Evolutionary conservation across 2,113 vertebrate genomes (phyloP), one percentile per base, ranked within the genome.

Genomic region (Guaruba guarouba): DNA sequence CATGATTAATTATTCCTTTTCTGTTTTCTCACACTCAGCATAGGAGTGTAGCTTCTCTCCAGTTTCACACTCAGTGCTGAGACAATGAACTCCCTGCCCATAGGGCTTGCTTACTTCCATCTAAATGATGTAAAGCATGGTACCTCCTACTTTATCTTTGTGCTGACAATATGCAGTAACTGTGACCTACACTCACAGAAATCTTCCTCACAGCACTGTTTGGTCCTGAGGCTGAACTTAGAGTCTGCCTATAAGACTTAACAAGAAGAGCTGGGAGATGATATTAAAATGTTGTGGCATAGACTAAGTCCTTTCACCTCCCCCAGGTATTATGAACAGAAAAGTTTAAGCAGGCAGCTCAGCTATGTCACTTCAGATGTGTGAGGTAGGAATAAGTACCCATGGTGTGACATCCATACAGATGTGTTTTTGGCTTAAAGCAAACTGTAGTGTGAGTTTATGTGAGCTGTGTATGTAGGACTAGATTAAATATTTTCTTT

Each of bases 171-270:
- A 41, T 16, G 17, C 51, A 68, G 27, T 39, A 76, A 6, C 55
- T 71, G 81, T 1, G 2, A 86, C 23, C 54, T 46, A 17, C n/a
- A n/a, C 62, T 79, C 43, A 19, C 64, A 89, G 54, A 75, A 70
- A 52, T 86, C 52, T 84, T 82, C 33, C 55, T 48, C 76, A 61
- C 39, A 85, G 15, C 57, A 57, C 35, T 92, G 49, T 87, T 94
- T 87, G 69, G 57, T 74, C 93, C 89, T 59, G 57, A 86, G 74
- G 91, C 69, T 89, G 86, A 86, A 61, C 14, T 75, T 29, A 33
- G 24, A 63, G 25, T 49, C 78, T 87, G 67, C 28, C 62, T 82
- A 22, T 73, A 82, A 89, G 57, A 68, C 23, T 90, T 90, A 66
- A 33, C 14, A 80, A 14, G 12, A 83, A 59, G 27, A 62, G 11